Evolutionary conservation across 2,888 invertebrate genomes (phyloP).

Genomic region (Drosophila phalerata): DNA sequence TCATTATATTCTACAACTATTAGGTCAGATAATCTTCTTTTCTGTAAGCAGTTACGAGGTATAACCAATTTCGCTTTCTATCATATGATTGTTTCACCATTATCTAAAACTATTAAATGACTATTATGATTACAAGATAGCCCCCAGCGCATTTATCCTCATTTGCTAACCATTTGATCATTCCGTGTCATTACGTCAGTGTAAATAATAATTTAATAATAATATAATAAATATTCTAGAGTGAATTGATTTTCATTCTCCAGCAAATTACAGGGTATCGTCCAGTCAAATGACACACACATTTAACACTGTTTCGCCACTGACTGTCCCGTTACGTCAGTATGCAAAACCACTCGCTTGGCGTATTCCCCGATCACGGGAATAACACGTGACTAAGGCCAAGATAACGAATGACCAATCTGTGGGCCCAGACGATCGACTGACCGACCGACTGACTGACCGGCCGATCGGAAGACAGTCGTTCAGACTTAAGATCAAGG

Average conservation of each 20-base stretch:
- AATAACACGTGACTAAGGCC: constrained; percentile 57
- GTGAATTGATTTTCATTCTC: too few species aligned
- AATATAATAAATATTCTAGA: too few species aligned
- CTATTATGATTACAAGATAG: background rate
- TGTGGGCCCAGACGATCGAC: constrained; percentile 17
- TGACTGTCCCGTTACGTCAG: constrained; percentile 34
- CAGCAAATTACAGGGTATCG: constrained; percentile 9
- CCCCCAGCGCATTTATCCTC: background rate
- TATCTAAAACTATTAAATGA: too few species aligned
- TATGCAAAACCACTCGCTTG: constrained; percentile 36
- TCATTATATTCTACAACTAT: constrained; percentile 27
- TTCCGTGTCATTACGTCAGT: background rate
- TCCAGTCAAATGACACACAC: constrained; percentile 1
- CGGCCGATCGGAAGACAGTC: constrained; percentile 7
- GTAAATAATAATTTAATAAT: background rate
- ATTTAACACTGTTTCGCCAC: background rate
- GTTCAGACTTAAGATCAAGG: constrained; percentile 42
- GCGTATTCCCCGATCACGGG: constrained; percentile 74
- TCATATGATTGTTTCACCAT: background rate
- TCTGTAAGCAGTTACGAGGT: background rate
- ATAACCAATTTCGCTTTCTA: background rate
- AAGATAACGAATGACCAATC: constrained; percentile 38
- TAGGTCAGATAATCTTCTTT: constrained; percentile 11
- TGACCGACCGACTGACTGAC: constrained; percentile 11
- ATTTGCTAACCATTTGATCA: background rate